A percentile compares a stretch with the other conserved stretches of the same genome.
Evolutionary conservation across 92 coral and sea anemone species (phyloP).

Genomic region (Phenganax stokvisi): DNA sequence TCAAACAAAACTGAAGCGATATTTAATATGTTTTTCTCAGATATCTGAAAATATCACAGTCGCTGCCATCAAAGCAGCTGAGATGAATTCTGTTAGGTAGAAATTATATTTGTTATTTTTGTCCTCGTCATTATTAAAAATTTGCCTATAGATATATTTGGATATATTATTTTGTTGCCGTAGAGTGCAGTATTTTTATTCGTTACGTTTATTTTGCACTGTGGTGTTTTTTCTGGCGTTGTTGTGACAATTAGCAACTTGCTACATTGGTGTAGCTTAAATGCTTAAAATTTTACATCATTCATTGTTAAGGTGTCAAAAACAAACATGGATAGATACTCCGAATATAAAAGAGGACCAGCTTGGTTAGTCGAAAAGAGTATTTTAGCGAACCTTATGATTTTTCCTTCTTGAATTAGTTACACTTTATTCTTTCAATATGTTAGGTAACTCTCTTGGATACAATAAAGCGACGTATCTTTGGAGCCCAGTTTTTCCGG

Average conservation of each 20-base stretch:
- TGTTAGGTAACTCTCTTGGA: constrained; percentile 39
- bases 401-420: background rate
- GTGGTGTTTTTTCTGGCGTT: background rate
- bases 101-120: too few relatives aligned
- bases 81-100: constrained; percentile 37
- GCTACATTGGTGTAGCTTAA: background rate
- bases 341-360: too few relatives aligned
- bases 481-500: constrained; percentile 95
- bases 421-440: background rate
- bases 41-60: constrained; percentile 38
- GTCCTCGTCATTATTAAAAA: too few relatives aligned
- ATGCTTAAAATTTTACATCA: background rate
- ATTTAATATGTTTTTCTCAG: constrained; percentile 2
- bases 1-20: background rate
- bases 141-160: too few relatives aligned
- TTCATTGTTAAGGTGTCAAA: background rate
- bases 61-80: constrained; percentile 37
- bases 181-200: background rate
- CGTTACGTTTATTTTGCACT: background rate
- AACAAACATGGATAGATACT: background rate
- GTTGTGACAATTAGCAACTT: background rate
- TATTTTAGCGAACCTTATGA: too few relatives aligned
- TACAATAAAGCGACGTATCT: constrained; percentile 72
- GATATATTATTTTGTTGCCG: background rate
- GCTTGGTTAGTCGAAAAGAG: too few relatives aligned